Conservation (phyloP, 2,113 vertebrate species). For the Eurypyga helias region DNA sequence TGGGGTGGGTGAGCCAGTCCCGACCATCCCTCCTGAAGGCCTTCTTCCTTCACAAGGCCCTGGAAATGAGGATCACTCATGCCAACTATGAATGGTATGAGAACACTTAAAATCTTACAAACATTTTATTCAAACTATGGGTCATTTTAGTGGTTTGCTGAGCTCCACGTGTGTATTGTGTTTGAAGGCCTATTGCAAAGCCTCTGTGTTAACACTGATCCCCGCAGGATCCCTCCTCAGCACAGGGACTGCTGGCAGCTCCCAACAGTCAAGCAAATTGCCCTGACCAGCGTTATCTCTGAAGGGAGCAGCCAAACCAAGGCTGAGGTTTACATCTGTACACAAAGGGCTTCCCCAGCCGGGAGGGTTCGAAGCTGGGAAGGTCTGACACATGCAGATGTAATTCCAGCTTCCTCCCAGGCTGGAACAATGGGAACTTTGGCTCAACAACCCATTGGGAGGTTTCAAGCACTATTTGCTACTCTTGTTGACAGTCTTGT, state of each 20-base stretch:
- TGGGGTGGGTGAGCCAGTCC: neutral
- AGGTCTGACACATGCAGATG: neutral
- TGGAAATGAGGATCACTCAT: neutral
- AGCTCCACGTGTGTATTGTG: neutral
- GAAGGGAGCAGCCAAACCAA: neutral
- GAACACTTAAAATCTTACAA: neutral
- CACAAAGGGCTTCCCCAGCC: neutral
- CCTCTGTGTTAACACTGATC: neutral
- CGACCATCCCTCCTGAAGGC: rapidly evolving
- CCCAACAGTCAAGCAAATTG: neutral
- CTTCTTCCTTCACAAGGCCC: neutral
- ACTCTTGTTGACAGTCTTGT: neutral
- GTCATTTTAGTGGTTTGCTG: neutral
- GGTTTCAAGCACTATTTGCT: neutral
- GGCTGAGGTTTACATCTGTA: neutral
- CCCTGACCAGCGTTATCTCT: neutral
- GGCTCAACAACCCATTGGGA: neutral
- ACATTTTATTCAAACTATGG: neutral
- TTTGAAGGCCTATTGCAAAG: neutral
- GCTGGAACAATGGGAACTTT: neutral
- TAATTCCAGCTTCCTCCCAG: neutral
- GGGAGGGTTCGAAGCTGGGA: neutral
- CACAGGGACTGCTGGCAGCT: neutral
- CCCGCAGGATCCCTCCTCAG: neutral
- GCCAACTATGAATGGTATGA: neutral